A percentile compares a stretch with the other conserved stretches of the same genome.
These are phyloP conservation scores for Ammodytes dubius DNA, from an alignment of 2,113 vertebrate genomes.

Conservation along the genomic window DNA sequence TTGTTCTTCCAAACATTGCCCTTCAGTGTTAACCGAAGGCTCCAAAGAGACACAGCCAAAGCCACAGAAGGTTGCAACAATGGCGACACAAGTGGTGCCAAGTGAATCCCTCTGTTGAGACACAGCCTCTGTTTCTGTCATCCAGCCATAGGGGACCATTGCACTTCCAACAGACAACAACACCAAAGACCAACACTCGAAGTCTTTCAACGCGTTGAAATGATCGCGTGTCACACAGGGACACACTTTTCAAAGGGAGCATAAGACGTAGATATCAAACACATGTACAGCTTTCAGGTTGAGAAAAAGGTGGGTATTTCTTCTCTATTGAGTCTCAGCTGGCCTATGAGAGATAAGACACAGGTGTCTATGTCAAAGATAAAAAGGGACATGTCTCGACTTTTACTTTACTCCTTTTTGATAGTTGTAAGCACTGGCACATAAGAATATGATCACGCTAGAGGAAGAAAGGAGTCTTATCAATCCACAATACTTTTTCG, in stretches of 20 bases:
- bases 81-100: slow-evolving; percentile 7
- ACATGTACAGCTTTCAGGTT: slow-evolving; percentile 35
- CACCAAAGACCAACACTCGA: slow-evolving; percentile 40
- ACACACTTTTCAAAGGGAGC: slow-evolving; percentile 22
- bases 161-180: slow-evolving; percentile 40
- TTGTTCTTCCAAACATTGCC: neutral
- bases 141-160: slow-evolving; percentile 14
- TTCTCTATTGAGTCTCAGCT: slow-evolving; percentile 46
- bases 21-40: slow-evolving; percentile 18
- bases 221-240: slow-evolving; percentile 37
- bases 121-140: slow-evolving; percentile 23
- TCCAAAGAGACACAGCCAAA: slow-evolving; percentile 18
- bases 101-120: slow-evolving; percentile 19
- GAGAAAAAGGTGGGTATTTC: slow-evolving; percentile 3
- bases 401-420: slow-evolving; percentile 23
- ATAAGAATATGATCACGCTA: slow-evolving; percentile 17
- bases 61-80: slow-evolving; percentile 24
- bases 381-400: slow-evolving; percentile 31
- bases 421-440: slow-evolving; percentile 10
- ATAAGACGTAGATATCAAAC: slow-evolving; percentile 60
- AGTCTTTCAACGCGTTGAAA: neutral
- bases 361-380: slow-evolving; percentile 44
- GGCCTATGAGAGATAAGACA: slow-evolving; percentile 53
- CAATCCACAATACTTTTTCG: slow-evolving; percentile 15
- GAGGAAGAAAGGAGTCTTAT: slow-evolving; percentile 22